These are phyloP conservation scores for Anodontia alba DNA, from an alignment of 2,888 invertebrate genomes.

Conservation along the genomic window DNA sequence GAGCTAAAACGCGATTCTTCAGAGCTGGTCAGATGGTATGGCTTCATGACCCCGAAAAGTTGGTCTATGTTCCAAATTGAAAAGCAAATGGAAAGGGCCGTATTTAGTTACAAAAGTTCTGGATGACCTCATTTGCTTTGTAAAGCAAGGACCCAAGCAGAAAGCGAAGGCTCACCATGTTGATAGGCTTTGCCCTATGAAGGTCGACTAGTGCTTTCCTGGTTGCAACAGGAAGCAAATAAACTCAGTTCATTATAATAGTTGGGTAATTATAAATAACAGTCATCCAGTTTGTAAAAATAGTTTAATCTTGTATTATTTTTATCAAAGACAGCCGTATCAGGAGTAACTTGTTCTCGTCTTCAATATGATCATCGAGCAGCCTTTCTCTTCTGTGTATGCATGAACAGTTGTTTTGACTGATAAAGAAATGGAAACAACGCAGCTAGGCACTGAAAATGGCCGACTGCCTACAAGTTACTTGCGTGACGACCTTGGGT, in stretches of 20 bases:
- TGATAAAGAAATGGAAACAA: no score
- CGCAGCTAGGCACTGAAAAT: no score
- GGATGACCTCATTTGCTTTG: slow-evolving; percentile 46
- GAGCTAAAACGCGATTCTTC: slow-evolving; percentile 7
- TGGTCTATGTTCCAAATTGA: slow-evolving; percentile 13
- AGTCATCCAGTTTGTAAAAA: no score
- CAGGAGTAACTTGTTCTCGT: no score
- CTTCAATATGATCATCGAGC: no score
- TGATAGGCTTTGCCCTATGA: slow-evolving; percentile 41
- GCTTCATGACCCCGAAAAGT: slow-evolving; percentile 46
- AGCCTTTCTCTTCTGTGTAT: no score
- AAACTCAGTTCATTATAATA: background rate
- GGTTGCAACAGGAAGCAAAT: slow-evolving; percentile 28
- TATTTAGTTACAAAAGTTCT: slow-evolving; percentile 30
- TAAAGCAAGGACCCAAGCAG: slow-evolving; percentile 32
- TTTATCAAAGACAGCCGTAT: no score
- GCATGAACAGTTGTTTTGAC: no score
- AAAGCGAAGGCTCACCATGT: slow-evolving; percentile 41
- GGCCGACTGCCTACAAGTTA: no score
- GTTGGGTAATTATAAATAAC: no score
- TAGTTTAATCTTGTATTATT: no score
- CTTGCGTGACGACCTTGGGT: no score
- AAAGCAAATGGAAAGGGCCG: background rate
- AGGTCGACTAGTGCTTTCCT: slow-evolving; percentile 31
- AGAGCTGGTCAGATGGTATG: slow-evolving; percentile 36